Evolutionary conservation across 2,888 invertebrate genomes (phyloP).

Genomic region (Lycocerus yunnanus): DNA sequence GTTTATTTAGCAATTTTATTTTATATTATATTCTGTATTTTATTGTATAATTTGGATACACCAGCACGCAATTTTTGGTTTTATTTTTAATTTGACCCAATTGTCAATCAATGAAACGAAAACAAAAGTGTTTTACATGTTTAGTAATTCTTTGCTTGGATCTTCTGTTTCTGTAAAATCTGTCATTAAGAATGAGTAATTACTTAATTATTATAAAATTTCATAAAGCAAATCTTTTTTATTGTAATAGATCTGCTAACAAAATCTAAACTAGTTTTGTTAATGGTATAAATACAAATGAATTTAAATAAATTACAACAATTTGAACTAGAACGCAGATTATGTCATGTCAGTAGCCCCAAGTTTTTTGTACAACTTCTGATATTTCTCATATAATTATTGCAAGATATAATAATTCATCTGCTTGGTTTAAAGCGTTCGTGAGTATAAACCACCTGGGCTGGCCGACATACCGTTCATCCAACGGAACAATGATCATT

Average conservation of each 20-base stretch:
- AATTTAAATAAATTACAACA: neutral
- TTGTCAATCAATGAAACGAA: neutral
- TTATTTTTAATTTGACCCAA: no score
- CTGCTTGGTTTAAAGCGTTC: neutral
- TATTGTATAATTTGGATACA: no score
- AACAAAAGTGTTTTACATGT: neutral
- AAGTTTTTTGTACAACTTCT: neutral
- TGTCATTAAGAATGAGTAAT: no score
- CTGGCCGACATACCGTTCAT: slow-evolving; percentile 2
- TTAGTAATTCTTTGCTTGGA: neutral
- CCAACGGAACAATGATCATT: neutral
- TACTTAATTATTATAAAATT: no score
- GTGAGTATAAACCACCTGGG: neutral
- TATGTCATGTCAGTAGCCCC: neutral
- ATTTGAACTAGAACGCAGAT: neutral
- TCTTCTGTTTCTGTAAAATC: neutral
- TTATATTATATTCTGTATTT: no score
- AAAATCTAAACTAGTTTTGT: neutral
- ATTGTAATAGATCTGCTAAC: neutral
- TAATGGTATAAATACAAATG: neutral
- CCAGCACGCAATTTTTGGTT: no score
- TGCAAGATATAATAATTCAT: neutral
- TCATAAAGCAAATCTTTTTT: no score
- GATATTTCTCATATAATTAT: neutral
- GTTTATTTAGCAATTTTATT: no score